These are phyloP conservation scores for Lasioglossum marginatum DNA, from an alignment of 2,888 invertebrate genomes.

Conservation along the genomic window DNA sequence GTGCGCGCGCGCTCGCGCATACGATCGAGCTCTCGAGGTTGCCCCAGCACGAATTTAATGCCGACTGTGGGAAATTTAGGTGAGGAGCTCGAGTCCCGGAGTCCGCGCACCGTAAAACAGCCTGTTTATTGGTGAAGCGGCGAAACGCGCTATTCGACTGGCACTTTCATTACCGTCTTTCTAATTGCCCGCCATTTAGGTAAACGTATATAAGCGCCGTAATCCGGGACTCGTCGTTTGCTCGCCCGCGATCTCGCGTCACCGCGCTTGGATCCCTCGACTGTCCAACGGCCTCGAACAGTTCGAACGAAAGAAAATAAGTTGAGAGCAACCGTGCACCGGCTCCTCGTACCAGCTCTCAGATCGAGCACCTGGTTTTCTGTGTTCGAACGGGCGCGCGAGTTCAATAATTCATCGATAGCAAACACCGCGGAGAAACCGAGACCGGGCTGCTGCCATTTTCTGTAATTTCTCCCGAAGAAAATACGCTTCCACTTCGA, in stretches of 20 bases:
- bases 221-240: slow-evolving; percentile 67
- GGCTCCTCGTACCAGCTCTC: slow-evolving; percentile 10
- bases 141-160: slow-evolving; percentile 79
- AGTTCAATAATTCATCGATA: slow-evolving; percentile 8
- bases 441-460: background rate
- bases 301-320: slow-evolving; percentile 54
- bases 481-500: background rate
- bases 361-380: slow-evolving; percentile 14
- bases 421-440: slow-evolving; percentile 7
- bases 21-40: slow-evolving; percentile 25
- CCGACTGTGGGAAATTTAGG: slow-evolving; percentile 78
- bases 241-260: slow-evolving; percentile 62
- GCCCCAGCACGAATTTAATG: slow-evolving; percentile 75
- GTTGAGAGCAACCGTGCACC: slow-evolving; percentile 1
- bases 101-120: slow-evolving; percentile 76
- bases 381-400: slow-evolving; percentile 1
- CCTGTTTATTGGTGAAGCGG: slow-evolving; percentile 78
- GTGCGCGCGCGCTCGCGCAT: slow-evolving; percentile 27
- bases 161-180: slow-evolving; percentile 82
- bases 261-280: slow-evolving; percentile 45
- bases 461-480: background rate
- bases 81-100: slow-evolving; percentile 72
- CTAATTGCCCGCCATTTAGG: slow-evolving; percentile 81
- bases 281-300: slow-evolving; percentile 38
- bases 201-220: slow-evolving; percentile 73